Evolutionary conservation across 2,797 vertebrate genomes (phyloP), one percentile per base, ranked within the genome.

Genomic region (Ispidina lecontei): DNA sequence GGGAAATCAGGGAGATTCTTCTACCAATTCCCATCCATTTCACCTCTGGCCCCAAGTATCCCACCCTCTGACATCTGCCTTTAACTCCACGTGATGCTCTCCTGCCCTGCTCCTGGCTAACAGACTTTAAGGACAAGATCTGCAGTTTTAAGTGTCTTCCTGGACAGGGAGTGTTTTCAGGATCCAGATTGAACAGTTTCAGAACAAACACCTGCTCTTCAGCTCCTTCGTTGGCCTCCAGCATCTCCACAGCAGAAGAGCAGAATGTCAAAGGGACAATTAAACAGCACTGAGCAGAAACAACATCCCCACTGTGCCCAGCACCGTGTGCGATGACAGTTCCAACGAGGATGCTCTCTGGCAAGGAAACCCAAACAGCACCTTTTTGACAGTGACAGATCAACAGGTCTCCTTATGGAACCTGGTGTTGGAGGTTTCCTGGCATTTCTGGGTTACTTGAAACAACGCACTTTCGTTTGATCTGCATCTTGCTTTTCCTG

Each of bases 381-480:
- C 54, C 5, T 68, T 87, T 60, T 60, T 54, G n/a, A 52, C 21
- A 29, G 25, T 0, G 51, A 52, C 51, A 52, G 51, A 52, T 52
- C n/a, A 2, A 28, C 39, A 39, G 22, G 63, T 59, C n/a, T 64
- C 56, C 49, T 39, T 12, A 10, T 2, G 15, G 63, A 65, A 20
- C 10, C 85, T 26, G 59, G 62, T 56, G 70, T 84, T 22, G 7
- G 76, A 43, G 71, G 12, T 52, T 11, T 83, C 83, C 77, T 59
- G 91, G 56, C 65, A 41, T 62, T 44, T n/a, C 4, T 7, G 76
- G 51, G 65, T 22, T 87, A 63, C 74, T 72, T 39, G 39, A 65
- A 94, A 71, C 68, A 94, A 82, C 22, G 28, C 43, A n/a, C 68
- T 79, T 89, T 29, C 71, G 44, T 79, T 88, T 85, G 62, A 79